A percentile compares a stretch with the other conserved stretches of the same genome.
These are phyloP conservation scores for Enoplosus armatus DNA, from an alignment of 2,797 vertebrate genomes.

Conservation along the genomic window DNA sequence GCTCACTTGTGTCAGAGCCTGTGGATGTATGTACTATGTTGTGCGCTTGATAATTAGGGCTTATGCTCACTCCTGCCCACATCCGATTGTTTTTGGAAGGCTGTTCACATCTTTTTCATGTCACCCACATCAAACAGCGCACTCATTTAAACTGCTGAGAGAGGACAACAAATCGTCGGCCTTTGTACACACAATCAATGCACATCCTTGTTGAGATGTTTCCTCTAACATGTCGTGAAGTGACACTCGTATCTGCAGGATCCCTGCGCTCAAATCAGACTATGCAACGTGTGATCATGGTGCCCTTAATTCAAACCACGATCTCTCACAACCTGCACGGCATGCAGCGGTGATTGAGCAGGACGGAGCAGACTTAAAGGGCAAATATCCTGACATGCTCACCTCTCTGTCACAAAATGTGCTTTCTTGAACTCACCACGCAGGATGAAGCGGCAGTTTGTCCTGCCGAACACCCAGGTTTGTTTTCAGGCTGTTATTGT, in stretches of 20 bases:
- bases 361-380: no score
- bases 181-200: neutral
- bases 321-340: neutral
- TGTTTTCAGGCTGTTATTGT: neutral
- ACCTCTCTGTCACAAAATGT: neutral
- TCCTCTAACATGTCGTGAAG: neutral
- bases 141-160: neutral
- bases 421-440: neutral
- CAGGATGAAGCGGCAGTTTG: no score
- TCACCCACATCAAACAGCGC: neutral
- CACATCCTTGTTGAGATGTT: neutral
- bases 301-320: neutral
- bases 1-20: constrained; percentile 12
- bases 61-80: constrained; percentile 12
- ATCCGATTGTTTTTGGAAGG: neutral
- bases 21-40: constrained; percentile 22
- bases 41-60: constrained; percentile 16
- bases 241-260: neutral
- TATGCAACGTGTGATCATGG: neutral
- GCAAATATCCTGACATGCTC: no score
- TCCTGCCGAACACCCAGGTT: no score
- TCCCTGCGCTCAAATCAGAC: neutral
- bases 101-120: constrained; percentile 5
- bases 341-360: neutral
- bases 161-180: neutral